Percentiles rank a stretch among this genome's conserved stretches.
These are phyloP conservation scores for Drosophila parabipectinata DNA, from an alignment of 1,140 invertebrate genomes.

Conservation along the genomic window DNA sequence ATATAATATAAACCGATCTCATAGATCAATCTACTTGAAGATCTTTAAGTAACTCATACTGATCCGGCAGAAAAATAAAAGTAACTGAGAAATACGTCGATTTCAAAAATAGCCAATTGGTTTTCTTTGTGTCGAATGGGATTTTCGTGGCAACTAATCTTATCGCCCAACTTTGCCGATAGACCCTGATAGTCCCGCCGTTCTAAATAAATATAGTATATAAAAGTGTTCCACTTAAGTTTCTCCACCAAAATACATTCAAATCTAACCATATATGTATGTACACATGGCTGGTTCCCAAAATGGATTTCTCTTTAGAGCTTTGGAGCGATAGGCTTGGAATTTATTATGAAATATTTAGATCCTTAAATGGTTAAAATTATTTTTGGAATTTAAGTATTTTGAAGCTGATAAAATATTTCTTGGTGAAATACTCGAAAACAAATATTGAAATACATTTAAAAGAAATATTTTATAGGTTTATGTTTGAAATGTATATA, in stretches of 20 bases:
- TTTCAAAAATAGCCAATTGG: slow-evolving; percentile 6
- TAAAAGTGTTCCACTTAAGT: slow-evolving; percentile 23
- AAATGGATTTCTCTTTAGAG: not conserved
- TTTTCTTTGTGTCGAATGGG: slow-evolving; percentile 24
- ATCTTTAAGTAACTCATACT: slow-evolving; percentile 1
- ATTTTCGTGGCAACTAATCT: slow-evolving; percentile 29
- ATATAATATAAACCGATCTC: not conserved
- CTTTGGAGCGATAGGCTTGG: no score
- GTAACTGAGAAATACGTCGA: not conserved
- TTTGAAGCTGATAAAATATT: no score
- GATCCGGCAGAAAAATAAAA: not conserved
- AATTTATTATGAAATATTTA: no score
- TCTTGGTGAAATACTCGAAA: no score
- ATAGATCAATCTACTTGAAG: not conserved
- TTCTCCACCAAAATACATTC: not conserved
- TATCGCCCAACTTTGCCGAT: slow-evolving; percentile 36
- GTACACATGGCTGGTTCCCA: slow-evolving; percentile 21
- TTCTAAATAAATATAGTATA: slow-evolving; percentile 9
- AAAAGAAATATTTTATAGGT: no score
- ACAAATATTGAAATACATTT: no score
- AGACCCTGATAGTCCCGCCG: slow-evolving; percentile 28
- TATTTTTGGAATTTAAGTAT: no score
- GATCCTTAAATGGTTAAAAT: no score
- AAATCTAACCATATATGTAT: not conserved
- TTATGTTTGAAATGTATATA: no score